Evolutionary conservation across 2,113 vertebrate species (phyloP).

Genomic region (Haemorhous mexicanus): DNA sequence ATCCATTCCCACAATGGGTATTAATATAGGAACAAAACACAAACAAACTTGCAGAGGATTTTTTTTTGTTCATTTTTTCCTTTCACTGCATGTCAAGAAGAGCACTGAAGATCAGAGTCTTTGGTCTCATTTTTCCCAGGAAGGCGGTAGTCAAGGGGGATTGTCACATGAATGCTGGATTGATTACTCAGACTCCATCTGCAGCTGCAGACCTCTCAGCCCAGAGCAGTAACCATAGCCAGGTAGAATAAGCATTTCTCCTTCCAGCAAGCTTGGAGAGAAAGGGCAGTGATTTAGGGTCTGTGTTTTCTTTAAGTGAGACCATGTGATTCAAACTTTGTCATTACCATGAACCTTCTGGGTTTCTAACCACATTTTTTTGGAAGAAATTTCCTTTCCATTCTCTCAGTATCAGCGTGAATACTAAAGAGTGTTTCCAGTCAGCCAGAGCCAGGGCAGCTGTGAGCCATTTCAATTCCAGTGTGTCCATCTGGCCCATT

Average conservation of each 20-base stretch:
- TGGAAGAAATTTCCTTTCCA: neutral
- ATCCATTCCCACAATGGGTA: constrained; percentile 50
- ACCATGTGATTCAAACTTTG: neutral
- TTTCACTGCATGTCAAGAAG: neutral
- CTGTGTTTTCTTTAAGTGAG: neutral
- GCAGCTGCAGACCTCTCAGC: neutral
- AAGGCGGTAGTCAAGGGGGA: neutral
- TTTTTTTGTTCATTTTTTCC: neutral
- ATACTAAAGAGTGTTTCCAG: neutral
- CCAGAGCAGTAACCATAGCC: fast-evolving
- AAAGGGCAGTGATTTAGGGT: neutral
- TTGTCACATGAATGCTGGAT: neutral
- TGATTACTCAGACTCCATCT: neutral
- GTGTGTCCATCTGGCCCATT: neutral
- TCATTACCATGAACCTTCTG: neutral
- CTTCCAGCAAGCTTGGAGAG: neutral
- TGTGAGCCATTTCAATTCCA: neutral
- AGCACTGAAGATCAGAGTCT: neutral
- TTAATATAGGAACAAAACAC: neutral
- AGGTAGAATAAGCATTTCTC: neutral
- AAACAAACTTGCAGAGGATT: neutral
- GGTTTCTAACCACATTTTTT: neutral
- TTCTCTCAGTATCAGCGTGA: neutral
- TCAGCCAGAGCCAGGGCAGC: neutral
- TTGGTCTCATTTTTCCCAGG: neutral